Evolutionary conservation across 92 coral and sea anemone genomes (phyloP).

Genomic region (Montipora capitata): DNA sequence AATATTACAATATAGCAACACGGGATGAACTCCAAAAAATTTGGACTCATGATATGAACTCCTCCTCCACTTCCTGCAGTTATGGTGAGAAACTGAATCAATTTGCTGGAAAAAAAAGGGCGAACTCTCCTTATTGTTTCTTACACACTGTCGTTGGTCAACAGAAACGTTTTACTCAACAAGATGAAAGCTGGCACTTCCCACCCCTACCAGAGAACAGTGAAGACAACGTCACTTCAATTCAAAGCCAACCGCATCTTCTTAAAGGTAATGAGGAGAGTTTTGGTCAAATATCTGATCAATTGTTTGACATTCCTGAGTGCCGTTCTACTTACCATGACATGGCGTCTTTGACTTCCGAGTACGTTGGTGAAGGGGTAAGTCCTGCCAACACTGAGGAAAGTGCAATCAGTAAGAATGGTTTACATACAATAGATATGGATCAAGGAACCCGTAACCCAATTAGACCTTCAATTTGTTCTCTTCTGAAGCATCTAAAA

Average conservation of each 20-base stretch:
- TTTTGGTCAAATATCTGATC: neutral
- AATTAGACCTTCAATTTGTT: neutral
- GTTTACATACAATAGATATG: too few relatives aligned
- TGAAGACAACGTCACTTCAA: too few relatives aligned
- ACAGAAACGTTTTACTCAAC: neutral
- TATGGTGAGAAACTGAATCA: too few relatives aligned
- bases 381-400: too few relatives aligned
- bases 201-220: neutral
- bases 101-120: too few relatives aligned
- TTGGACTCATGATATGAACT: too few relatives aligned
- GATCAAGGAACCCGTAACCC: neutral
- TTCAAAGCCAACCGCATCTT: too few relatives aligned
- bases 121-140: too few relatives aligned
- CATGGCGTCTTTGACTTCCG: neutral
- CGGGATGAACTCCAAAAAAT: too few relatives aligned
- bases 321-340: neutral
- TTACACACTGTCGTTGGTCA: neutral
- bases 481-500: neutral
- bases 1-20: too few relatives aligned
- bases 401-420: too few relatives aligned
- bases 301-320: neutral
- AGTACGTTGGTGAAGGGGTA: neutral
- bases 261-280: neutral
- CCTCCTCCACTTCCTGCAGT: too few relatives aligned
- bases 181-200: slow-evolving; percentile 40